These are phyloP conservation scores for Platycheirus albimanus DNA, from an alignment of 2,888 invertebrate species.

Conservation along the genomic window DNA sequence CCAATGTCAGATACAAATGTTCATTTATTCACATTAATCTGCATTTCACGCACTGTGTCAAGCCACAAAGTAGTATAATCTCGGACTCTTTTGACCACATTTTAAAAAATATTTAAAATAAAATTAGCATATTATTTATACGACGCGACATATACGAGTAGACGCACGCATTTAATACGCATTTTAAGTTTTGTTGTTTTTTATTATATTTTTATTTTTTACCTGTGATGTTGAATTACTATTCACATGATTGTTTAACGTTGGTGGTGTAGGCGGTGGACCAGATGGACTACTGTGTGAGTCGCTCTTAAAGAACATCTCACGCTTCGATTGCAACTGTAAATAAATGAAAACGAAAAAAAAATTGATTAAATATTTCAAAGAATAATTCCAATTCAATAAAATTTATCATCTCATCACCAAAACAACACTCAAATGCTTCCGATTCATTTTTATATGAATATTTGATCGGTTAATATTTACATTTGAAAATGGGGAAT, in stretches of 20 bases:
- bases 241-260: conserved; percentile 78
- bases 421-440: conserved; percentile 27
- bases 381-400: not conserved
- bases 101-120: conserved; percentile 35
- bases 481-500: conserved; percentile 9
- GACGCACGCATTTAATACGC: conserved; percentile 5
- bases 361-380: conserved; percentile 38
- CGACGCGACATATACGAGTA: too few relatives aligned
- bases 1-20: conserved; percentile 6
- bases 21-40: conserved; percentile 6
- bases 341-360: conserved; percentile 38
- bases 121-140: conserved; percentile 46
- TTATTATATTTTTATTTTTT: conserved; percentile 38
- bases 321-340: conserved; percentile 92
- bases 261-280: conserved; percentile 84
- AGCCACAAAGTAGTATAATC: conserved; percentile 1
- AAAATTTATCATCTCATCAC: too few relatives aligned
- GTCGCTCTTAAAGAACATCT: conserved; percentile 92
- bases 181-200: conserved; percentile 11
- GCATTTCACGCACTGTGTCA: not conserved
- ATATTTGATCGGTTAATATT: conserved; percentile 6
- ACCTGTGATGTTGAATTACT: conserved; percentile 77
- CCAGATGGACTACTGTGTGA: conserved; percentile 85
- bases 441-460: conserved; percentile 16
- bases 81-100: conserved; percentile 26